Evolutionary conservation across 2,888 invertebrate species (phyloP).

Genomic region (Agrotis segetum): DNA sequence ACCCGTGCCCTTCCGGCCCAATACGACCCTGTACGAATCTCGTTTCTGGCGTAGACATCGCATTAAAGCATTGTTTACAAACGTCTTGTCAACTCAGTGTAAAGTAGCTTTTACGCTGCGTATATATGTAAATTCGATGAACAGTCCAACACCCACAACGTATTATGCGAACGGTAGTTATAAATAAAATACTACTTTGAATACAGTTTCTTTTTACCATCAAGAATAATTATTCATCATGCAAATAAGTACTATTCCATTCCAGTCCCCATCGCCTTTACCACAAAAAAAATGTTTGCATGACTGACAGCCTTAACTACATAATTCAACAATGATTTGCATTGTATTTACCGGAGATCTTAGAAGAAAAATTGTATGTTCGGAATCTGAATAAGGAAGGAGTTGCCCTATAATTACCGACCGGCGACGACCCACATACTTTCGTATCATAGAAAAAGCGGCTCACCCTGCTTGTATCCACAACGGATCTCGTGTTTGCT

Average conservation of each 20-base stretch:
- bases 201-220: slow-evolving; percentile 36
- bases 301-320: slow-evolving; percentile 52
- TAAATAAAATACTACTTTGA: neutral
- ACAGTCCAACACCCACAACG: no score
- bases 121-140: no score
- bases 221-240: slow-evolving; percentile 50
- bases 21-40: no score
- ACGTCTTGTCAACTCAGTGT: neutral
- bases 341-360: slow-evolving; percentile 43
- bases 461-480: slow-evolving; percentile 83
- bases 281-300: slow-evolving; percentile 41
- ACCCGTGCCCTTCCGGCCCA: no score
- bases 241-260: slow-evolving; percentile 27
- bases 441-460: slow-evolving; percentile 80
- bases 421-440: slow-evolving; percentile 81
- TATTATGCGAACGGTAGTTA: no score
- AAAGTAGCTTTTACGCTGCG: neutral
- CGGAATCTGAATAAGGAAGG: slow-evolving; percentile 76
- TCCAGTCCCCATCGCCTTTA: slow-evolving; percentile 14
- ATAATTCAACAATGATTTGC: slow-evolving; percentile 31
- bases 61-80: neutral
- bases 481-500: slow-evolving; percentile 72
- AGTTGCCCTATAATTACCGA: slow-evolving; percentile 83
- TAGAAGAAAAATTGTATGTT: slow-evolving; percentile 52
- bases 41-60: no score